Evolutionary conservation across 2,113 vertebrate genomes (phyloP).

Genomic region (Prunella himalayana): DNA sequence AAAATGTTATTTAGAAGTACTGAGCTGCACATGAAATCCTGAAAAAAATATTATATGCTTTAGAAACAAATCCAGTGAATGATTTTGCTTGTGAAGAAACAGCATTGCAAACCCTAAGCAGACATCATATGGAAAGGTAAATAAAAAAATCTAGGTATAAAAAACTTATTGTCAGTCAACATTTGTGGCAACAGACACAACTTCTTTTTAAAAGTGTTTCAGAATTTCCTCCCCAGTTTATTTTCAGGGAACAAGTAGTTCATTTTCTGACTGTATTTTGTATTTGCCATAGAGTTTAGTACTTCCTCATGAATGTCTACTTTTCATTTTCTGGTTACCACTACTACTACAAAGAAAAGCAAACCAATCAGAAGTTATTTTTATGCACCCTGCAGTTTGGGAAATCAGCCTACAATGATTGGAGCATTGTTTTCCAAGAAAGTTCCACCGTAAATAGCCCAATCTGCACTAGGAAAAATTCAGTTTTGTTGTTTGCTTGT

Average conservation of each 20-base stretch:
- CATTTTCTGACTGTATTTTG: neutral
- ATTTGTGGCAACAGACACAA: neutral
- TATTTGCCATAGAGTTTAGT: neutral
- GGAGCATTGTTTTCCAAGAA: neutral
- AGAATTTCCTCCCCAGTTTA: neutral
- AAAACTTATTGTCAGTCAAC: neutral
- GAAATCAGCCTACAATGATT: neutral
- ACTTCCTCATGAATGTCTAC: neutral
- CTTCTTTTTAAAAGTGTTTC: neutral
- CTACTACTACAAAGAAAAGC: neutral
- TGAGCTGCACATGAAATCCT: neutral
- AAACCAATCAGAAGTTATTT: neutral
- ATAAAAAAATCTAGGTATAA: neutral
- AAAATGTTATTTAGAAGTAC: neutral
- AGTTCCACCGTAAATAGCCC: neutral
- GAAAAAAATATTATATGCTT: neutral
- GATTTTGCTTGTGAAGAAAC: neutral
- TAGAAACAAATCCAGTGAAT: neutral
- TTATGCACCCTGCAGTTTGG: neutral
- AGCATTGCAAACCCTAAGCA: neutral
- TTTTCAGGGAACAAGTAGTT: neutral
- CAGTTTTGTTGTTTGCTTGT: neutral
- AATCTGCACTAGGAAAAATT: neutral
- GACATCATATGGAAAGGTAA: neutral
- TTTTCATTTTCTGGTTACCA: neutral